Base-by-base conservation (phyloP, 53 echinoderm and acorn worm genomes). In the Patiria pectinifera region DNA sequence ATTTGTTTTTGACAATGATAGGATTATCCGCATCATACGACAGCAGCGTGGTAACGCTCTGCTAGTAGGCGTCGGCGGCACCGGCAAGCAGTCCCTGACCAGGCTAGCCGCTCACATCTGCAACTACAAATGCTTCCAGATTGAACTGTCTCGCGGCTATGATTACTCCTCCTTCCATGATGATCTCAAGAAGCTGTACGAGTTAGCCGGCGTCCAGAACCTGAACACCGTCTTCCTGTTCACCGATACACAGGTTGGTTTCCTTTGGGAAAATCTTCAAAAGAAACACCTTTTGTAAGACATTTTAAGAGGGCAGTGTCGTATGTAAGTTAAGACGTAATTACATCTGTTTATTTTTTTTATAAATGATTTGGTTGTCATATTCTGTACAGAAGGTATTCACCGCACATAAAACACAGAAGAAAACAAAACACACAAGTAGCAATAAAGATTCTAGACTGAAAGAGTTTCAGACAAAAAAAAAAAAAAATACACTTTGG, bases 21-120 rank as follows among this genome's bases (percentile, higher is more conserved):
- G 99, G 89, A 99, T 99, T 92, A 95, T 97, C 82, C 97, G 99
- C 25, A 97, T 99, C 94, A 99, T 99, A 84, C 99, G 99, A 21
- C 99, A 99, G 83, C 97, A 99, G 84, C 94, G 99, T 26, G 99
- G 99, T 46, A 99, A 99, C 82, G 99, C 99, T 77, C 93, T 99
- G 26, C 92, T 99, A 69, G 97, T 99, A 8, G 99, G 97, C 43
- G 99, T 99, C 0, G 99, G 99, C 60, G 99, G 99, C 83, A 99
- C 99, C 4, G 99, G 99, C 49, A 97, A 99, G 89, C 97, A 97
- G 91, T 97, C 97, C 12, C 88, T 99, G 93, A 99, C 97, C 4
- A 91, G 99, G 83, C 94, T 97, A 18, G 97, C 97, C 0, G 96
- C 97, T 11, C 97, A 96, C 91, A 97, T 97, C 93, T 97, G 97